phyloP scores from a whole-genome alignment of 92 coral and sea anemone species.

The Umimayanthus kanabou region DNA sequence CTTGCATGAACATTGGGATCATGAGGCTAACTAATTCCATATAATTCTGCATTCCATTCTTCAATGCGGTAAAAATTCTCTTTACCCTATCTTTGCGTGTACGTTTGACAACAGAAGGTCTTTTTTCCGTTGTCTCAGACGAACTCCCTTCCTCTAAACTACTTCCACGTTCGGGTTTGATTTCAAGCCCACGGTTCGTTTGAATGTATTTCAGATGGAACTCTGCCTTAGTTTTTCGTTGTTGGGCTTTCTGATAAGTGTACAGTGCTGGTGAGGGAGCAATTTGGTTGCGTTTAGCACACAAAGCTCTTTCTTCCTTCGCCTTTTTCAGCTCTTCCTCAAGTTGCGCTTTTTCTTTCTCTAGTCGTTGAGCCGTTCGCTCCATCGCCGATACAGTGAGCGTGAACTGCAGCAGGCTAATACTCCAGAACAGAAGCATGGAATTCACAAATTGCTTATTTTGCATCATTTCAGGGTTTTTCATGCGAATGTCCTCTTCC shows the following conservation, averaged over 20 bases:
- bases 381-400: constrained; percentile 86
- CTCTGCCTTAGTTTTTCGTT: constrained; percentile 47
- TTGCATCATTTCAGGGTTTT: constrained; percentile 70
- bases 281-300: constrained; percentile 77
- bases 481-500: constrained; percentile 79
- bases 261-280: constrained; percentile 80
- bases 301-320: constrained; percentile 57
- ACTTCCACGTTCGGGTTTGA: constrained; percentile 58
- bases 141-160: constrained; percentile 45
- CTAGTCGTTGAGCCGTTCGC: constrained; percentile 81
- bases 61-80: constrained; percentile 37
- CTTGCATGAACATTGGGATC: constrained; percentile 91
- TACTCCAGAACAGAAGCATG: constrained; percentile 85
- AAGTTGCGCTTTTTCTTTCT: constrained; percentile 78
- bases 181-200: constrained; percentile 74
- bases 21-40: constrained; percentile 75
- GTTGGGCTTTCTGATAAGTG: constrained; percentile 61
- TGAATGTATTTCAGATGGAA: constrained; percentile 68
- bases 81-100: constrained; percentile 4
- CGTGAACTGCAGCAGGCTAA: constrained; percentile 88
- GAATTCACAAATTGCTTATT: constrained; percentile 77
- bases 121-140: neutral
- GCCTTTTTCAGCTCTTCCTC: constrained; percentile 73
- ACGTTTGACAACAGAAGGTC: neutral
- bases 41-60: constrained; percentile 60